Conservation (phyloP, 2,797 vertebrate genomes). For the Alfaro cultratus region DNA sequence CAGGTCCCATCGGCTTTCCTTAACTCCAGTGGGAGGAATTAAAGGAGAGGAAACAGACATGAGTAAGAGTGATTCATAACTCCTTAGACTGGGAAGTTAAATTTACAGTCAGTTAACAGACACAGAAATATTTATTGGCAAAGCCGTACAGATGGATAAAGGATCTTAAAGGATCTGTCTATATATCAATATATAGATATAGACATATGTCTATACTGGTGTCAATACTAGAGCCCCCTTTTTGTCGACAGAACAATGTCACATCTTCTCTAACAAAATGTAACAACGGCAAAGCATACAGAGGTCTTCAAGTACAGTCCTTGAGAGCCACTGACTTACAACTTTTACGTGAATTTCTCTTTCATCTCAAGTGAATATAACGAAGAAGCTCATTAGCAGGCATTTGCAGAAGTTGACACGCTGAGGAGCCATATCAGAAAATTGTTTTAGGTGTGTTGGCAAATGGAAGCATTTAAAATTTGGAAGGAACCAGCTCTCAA, state of each 20-base stretch:
- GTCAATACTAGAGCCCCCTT: neutral
- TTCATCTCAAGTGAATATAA: neutral
- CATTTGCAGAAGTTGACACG: neutral
- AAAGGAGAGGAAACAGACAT: neutral
- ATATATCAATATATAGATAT: too few relatives aligned
- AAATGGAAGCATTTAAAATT: neutral
- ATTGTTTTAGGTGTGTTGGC: neutral
- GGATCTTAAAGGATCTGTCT: too few relatives aligned
- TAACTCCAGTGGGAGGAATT: neutral
- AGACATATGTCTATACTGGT: too few relatives aligned
- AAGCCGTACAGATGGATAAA: too few relatives aligned
- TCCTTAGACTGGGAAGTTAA: neutral
- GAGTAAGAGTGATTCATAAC: neutral
- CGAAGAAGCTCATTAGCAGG: neutral
- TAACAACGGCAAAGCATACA: neutral
- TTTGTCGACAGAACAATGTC: neutral
- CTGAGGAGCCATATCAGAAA: neutral
- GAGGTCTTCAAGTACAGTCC: neutral
- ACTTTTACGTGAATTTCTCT: neutral
- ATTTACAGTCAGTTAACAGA: neutral
- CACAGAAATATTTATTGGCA: neutral
- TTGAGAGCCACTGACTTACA: neutral
- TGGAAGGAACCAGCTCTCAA: neutral
- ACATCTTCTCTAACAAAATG: neutral
- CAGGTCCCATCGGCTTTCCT: constrained; percentile 2